Evolutionary conservation across 2,797 vertebrate genomes (phyloP), one percentile per base, ranked within the genome.

Genomic region (Acestrorhynchus altus): DNA sequence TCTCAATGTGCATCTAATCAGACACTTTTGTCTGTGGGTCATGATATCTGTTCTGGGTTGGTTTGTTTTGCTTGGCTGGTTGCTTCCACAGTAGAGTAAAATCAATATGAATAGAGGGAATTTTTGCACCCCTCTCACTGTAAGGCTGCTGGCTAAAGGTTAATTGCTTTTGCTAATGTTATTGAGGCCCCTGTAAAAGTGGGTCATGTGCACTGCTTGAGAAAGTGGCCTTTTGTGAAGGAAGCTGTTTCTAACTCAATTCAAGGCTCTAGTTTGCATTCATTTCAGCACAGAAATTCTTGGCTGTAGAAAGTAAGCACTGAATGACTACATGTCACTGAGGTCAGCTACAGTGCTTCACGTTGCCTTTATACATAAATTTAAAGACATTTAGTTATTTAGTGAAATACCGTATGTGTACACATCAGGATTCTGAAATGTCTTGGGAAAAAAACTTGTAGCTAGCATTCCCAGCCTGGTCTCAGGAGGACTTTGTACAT

Each of bases 101-200:
- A 81, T 83, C 64, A 77, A 67, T 77, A 57, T 60, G 76, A 79
- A 78, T 76, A 31, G 72, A 72, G 77, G 20, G 54, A 51, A 26
- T 66, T 35, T 77, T 80, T 71, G 61, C 60, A 68, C 74, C 39
- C 26, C 69, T 60, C 80, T 83, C 54, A 64, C 74, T 81, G 77
- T 74, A 81, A 74, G 51, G 84, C 84, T 81, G 65, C 70, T 6
- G 81, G 84, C 79, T 81, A 85, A 83, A 85, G 84, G 84, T 85
- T 85, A 85, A 85, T 83, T 83, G 84, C 79, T 85, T 84, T 80
- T 64, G 77, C 74, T 83, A 83, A 85, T 85, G 81, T 83, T 83
- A 81, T 85, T 77, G 84, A 80, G 60, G 67, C 77, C 57, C 31
- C 42, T 81, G 28, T 60, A 54, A 76, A 85, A 85, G 73, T 83